Conservation (phyloP, 2,888 invertebrate genomes). For the Eremobia ochroleuca region DNA sequence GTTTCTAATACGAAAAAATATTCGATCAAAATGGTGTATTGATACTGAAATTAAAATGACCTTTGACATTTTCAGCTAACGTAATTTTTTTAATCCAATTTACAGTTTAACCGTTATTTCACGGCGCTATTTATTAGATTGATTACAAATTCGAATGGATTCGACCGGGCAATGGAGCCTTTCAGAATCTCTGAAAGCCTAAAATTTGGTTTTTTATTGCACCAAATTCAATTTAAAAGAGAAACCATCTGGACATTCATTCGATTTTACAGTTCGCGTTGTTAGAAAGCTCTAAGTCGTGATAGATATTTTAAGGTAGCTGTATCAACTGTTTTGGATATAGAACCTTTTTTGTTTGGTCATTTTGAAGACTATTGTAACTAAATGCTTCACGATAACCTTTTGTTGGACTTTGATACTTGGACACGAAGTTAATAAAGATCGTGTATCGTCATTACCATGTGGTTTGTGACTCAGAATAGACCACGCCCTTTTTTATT, state of each 20-base stretch:
- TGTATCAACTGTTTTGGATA: slow-evolving; percentile 54
- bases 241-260: slow-evolving; percentile 56
- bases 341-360: slow-evolving; percentile 49
- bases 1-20: slow-evolving; percentile 22
- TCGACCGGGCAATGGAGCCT: slow-evolving; percentile 42
- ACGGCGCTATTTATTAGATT: slow-evolving; percentile 46
- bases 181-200: slow-evolving; percentile 59
- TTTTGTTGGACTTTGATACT: slow-evolving; percentile 49
- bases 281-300: slow-evolving; percentile 61
- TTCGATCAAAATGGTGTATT: slow-evolving; percentile 52
- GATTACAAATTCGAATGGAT: slow-evolving; percentile 49
- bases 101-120: slow-evolving; percentile 54
- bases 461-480: slow-evolving; percentile 15
- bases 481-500: slow-evolving; percentile 22
- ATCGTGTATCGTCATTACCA: slow-evolving; percentile 39
- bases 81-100: slow-evolving; percentile 52
- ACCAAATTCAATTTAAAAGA: slow-evolving; percentile 65
- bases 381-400: slow-evolving; percentile 39
- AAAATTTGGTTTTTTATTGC: slow-evolving; percentile 63
- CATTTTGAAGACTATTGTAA: slow-evolving; percentile 46
- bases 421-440: slow-evolving; percentile 47
- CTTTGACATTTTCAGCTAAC: slow-evolving; percentile 54
- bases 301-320: slow-evolving; percentile 59
- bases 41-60: slow-evolving; percentile 61
- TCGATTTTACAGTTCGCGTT: slow-evolving; percentile 63